Evolutionary conservation across 2,797 vertebrate genomes (phyloP).

Genomic region (Pachyuromys duprasi): DNA sequence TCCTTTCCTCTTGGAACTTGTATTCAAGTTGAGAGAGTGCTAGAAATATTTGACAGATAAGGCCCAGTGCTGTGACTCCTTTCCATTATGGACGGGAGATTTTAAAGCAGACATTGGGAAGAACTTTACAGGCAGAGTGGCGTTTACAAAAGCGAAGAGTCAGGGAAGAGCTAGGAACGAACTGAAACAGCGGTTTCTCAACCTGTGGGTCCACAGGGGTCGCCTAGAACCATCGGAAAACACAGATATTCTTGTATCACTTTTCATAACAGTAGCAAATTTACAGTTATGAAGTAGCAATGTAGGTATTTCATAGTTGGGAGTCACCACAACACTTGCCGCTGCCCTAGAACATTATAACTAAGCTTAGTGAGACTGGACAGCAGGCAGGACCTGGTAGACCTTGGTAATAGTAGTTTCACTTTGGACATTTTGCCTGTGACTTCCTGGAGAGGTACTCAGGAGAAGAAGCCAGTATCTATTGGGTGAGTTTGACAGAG

Average conservation of each 20-base stretch:
- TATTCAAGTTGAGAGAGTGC: background rate
- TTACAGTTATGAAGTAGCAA: background rate
- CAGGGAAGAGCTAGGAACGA: background rate
- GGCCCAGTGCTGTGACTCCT: background rate
- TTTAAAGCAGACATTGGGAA: background rate
- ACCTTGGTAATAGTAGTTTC: slow-evolving; percentile 1
- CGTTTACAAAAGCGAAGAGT: background rate
- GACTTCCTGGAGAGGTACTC: background rate
- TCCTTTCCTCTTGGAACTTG: background rate
- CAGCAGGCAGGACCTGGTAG: background rate
- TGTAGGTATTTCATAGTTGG: background rate
- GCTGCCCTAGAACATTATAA: background rate
- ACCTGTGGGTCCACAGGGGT: background rate
- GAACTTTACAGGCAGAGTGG: background rate
- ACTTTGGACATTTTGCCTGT: background rate
- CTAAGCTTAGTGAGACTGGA: background rate
- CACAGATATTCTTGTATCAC: background rate
- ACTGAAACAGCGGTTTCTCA: background rate
- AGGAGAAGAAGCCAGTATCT: background rate
- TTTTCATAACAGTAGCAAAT: background rate
- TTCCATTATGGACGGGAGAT: background rate
- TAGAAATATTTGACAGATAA: background rate
- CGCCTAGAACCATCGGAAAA: background rate
- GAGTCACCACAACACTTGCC: background rate
- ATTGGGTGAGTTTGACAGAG: background rate